Base-by-base conservation (phyloP, 1,140 invertebrate genomes). In the Agrypnia vestita region DNA sequence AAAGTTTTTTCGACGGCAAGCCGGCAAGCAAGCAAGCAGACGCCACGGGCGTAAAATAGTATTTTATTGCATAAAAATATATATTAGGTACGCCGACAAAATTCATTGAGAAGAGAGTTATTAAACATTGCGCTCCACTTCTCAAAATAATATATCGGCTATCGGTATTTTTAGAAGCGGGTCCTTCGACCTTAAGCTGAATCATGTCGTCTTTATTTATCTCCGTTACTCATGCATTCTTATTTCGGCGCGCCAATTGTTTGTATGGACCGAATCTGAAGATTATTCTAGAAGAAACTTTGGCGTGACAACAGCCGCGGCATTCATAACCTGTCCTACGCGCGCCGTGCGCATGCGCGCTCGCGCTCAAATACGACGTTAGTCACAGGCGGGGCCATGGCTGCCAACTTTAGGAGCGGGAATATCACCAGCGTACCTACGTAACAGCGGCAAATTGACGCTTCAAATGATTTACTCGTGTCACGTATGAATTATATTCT, bases 321-420 rank as follows among this genome's bases (percentile, higher is more conserved):
- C 25, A 81, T 78, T 78, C 80, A 81, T 78, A 81, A 81, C 80
- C 80, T 81, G 78, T 81, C 80, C 80, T 76, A 80, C 80, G n/a
- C n/a, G n/a, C n/a, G n/a, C n/a, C n/a, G n/a, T n/a, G n/a, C n/a
- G n/a, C 53, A 44, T 51, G 11, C n/a, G 25, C n/a, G 59, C 78
- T 7, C 47, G 25, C 9, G 17, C 75, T 15, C 53, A 78, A 81
- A 81, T 81, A 81, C 49, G 47, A 15, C 46, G 72, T 77, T 81
- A 81, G 51, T 81, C 80, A 78, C 73, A 81, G 43, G n/a, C 4
- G 11, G 12, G 25, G 11, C 17, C n/a, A 8, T 13, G 21, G 25
- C 47, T 73, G 71, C 71, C 71, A 73, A 73, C 71, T 73, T 56
- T 62, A 19, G 47, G 19, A 64, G 19, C 47, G 67, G 67, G 9